Conservation (phyloP, 1,140 invertebrate genomes). For the Mamestra configurata region DNA sequence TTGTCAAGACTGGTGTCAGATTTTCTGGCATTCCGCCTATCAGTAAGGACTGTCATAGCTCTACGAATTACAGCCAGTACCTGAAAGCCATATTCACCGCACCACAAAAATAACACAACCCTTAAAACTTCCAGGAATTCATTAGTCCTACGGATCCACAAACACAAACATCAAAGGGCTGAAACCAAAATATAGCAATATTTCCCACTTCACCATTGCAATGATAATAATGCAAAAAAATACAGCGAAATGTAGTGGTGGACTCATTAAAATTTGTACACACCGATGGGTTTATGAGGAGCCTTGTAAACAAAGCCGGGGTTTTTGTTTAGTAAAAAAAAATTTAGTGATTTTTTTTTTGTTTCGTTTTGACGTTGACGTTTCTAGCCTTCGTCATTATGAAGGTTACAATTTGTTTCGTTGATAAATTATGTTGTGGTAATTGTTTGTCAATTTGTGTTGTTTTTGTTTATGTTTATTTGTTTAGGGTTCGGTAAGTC, state of each 20-base stretch:
- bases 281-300: conserved; percentile 67
- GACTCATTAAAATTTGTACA: conserved; percentile 78
- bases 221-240: conserved; percentile 35
- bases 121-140: background rate
- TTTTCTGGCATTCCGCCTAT: too few species aligned
- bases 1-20: too few species aligned
- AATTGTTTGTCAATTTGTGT: background rate
- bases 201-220: background rate
- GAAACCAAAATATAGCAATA: conserved; percentile 26
- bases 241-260: conserved; percentile 42
- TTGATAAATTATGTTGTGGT: background rate
- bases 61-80: too few species aligned
- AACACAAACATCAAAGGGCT: conserved; percentile 4
- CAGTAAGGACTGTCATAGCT: too few species aligned
- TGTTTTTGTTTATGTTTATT: too few species aligned
- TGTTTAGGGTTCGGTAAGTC: too few species aligned
- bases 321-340: conserved; percentile 46
- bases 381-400: conserved; percentile 11
- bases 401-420: conserved; percentile 7
- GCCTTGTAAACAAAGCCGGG: conserved; percentile 65
- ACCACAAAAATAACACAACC: background rate
- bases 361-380: background rate
- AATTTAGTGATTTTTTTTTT: background rate
- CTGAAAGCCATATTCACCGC: too few species aligned
- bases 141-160: background rate